phyloP scores from a whole-genome alignment of 1,140 invertebrate species.

The Ooceraea biroi region DNA sequence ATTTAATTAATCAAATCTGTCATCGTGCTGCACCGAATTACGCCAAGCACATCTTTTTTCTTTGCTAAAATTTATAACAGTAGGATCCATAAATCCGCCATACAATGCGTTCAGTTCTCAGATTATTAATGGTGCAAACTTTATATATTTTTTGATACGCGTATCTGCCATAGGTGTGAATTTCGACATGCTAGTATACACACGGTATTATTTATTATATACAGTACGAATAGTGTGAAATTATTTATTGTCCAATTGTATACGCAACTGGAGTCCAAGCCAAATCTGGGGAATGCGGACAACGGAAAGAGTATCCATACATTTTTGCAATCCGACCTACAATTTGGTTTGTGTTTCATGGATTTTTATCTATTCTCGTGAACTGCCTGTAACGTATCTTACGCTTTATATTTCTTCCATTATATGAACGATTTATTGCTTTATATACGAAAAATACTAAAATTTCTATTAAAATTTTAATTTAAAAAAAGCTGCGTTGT shows the following conservation, averaged over 20 bases:
- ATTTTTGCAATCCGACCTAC: slow-evolving; percentile 6
- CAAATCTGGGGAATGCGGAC: slow-evolving; percentile 10
- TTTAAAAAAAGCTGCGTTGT: too few species aligned
- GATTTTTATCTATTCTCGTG: slow-evolving; percentile 26
- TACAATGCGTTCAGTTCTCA: slow-evolving; percentile 40
- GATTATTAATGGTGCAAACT: slow-evolving; percentile 40
- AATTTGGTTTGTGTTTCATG: slow-evolving; percentile 22
- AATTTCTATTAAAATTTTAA: background rate
- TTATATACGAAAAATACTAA: background rate
- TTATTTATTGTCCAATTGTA: slow-evolving; percentile 49
- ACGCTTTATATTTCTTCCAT: background rate
- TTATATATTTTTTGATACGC: slow-evolving; percentile 48
- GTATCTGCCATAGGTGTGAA: background rate
- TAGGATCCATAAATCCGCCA: slow-evolving; percentile 23
- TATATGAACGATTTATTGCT: slow-evolving; percentile 18
- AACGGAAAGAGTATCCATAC: slow-evolving; percentile 15
- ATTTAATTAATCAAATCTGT: slow-evolving; percentile 30
- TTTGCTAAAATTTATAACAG: slow-evolving; percentile 10
- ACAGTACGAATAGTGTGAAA: slow-evolving; percentile 22
- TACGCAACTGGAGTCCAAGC: slow-evolving; percentile 11
- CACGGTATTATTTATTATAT: slow-evolving; percentile 47
- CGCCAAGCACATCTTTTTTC: background rate
- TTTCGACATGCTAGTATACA: slow-evolving; percentile 31
- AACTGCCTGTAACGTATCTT: slow-evolving; percentile 1
- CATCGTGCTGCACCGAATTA: background rate